These are phyloP conservation scores for Vidua macroura DNA, from an alignment of 2,113 vertebrate genomes.

Conservation along the genomic window DNA sequence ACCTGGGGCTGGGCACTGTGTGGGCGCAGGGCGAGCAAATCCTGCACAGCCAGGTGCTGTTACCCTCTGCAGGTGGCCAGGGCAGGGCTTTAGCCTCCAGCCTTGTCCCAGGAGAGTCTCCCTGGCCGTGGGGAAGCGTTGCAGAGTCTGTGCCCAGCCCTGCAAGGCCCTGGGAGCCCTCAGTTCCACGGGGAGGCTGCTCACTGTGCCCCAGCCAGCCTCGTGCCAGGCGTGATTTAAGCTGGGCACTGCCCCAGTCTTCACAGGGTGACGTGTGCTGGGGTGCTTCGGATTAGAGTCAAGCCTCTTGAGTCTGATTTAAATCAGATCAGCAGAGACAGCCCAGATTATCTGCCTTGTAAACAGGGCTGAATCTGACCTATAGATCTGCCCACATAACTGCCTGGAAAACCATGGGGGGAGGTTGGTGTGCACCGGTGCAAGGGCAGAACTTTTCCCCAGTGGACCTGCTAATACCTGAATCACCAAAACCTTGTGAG, in stretches of 20 bases:
- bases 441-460: constrained; percentile 34
- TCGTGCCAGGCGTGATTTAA: neutral
- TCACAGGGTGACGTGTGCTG: constrained; percentile 29
- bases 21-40: neutral
- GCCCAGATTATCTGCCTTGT: constrained; percentile 54
- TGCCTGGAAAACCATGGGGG: neutral
- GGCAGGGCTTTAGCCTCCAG: neutral
- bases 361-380: constrained; percentile 49
- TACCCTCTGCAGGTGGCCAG: neutral
- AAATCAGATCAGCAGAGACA: constrained; percentile 57
- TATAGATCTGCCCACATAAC: neutral
- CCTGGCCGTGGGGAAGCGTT: fast-evolving
- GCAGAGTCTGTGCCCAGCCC: fast-evolving
- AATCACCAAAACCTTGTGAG: neutral
- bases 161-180: neutral
- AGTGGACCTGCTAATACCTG: neutral
- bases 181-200: neutral
- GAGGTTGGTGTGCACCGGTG: neutral
- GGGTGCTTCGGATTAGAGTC: constrained; percentile 35
- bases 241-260: constrained; percentile 22
- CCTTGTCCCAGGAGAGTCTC: neutral
- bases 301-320: constrained; percentile 54
- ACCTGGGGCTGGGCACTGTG: neutral
- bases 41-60: neutral
- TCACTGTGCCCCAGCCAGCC: neutral